Evolutionary conservation across 2,113 vertebrate species (phyloP), one percentile per base, ranked within the genome.

Genomic region (Sebastes schlegelii): DNA sequence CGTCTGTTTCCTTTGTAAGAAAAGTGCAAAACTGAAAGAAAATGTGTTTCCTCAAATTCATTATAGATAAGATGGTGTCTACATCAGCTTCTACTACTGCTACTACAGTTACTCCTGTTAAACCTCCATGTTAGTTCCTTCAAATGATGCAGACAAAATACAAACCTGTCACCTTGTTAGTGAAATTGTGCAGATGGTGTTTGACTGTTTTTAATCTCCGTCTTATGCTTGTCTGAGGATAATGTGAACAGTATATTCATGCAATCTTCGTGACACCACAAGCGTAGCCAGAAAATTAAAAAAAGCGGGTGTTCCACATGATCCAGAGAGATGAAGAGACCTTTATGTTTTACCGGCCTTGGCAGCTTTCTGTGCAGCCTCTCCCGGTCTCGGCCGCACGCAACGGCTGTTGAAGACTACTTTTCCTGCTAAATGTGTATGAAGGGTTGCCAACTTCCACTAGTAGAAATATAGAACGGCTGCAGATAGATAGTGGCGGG

Each of bases 211-310:
- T 54, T 7, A 77, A 82, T 77, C 54, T 46, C 26, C 9, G 7
- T 55, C 21, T 67, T 43, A 60, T 75, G 42, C 72, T 74, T 71
- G 74, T 68, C 48, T 69, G 49, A 91, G 68, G 42, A 85, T 77
- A 83, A 82, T 49, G 54, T 54, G n/a, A 84, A 34, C 3, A 4
- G 34, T 77, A 67, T 55, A 70, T 77, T 79, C 72, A 51, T 67
- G 4, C 78, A 48, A 0, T 70, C 58, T 76, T 43, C 0, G 10
- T 23, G 51, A 5, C 57, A 48, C 34, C 34, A 34, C 3, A 4
- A 34, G 34, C 34, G 34, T 34, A 34, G 34, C 34, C 34, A 34
- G 34, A 34, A 34, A 34, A 34, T 34, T 34, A 4, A 34, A 34
- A 34, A 34, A 34, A 34, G 34, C 4, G 34, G 4, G 4, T 34